These are phyloP conservation scores for Cossypha polioptera DNA, from an alignment of 2,797 vertebrate genomes.

Conservation along the genomic window DNA sequence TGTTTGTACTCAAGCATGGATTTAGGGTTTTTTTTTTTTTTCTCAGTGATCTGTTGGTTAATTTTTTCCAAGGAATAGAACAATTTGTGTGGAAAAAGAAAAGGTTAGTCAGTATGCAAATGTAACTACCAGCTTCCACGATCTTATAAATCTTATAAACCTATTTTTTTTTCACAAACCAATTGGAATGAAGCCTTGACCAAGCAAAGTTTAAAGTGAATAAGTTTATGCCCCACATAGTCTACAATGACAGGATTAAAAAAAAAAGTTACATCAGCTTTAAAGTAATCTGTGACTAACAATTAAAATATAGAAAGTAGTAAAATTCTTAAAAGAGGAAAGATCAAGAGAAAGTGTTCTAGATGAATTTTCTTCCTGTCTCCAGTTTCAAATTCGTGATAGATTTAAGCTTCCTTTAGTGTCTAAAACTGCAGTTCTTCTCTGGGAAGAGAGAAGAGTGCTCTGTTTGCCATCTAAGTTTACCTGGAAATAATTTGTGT, in stretches of 20 bases:
- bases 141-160: background rate
- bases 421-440: background rate
- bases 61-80: constrained; percentile 32
- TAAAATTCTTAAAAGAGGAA: background rate
- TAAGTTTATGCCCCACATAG: background rate
- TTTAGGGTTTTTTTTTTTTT: background rate
- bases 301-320: background rate
- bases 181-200: background rate
- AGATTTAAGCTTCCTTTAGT: background rate
- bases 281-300: background rate
- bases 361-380: background rate
- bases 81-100: constrained; percentile 15
- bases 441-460: background rate
- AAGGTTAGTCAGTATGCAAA: background rate
- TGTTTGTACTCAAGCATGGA: constrained; percentile 18
- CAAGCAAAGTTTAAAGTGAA: background rate
- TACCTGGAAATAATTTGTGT: background rate
- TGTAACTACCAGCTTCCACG: background rate
- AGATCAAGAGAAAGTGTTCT: background rate
- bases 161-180: background rate
- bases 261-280: background rate
- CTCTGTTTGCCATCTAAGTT: background rate
- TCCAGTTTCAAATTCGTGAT: background rate
- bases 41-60: background rate
- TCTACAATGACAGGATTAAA: background rate